Conservation (phyloP, 2,888 invertebrate species). For the Tortrix viridana region DNA sequence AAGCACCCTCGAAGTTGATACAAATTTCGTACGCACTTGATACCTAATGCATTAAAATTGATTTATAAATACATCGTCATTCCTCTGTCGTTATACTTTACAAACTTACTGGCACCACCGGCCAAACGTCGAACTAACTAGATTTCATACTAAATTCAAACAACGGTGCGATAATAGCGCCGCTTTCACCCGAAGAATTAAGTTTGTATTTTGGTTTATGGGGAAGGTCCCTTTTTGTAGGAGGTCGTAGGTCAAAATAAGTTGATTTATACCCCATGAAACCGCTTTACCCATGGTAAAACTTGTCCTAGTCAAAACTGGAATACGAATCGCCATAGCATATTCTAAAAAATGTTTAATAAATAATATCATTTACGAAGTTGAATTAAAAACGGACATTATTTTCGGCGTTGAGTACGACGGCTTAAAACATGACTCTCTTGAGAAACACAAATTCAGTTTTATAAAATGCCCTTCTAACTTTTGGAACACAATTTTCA, state of each 20-base stretch:
- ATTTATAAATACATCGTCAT: constrained; percentile 28
- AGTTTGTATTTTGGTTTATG: constrained; percentile 17
- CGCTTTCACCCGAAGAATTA: background rate
- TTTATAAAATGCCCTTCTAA: too few relatives aligned
- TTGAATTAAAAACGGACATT: too few relatives aligned
- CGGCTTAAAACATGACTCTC: too few relatives aligned
- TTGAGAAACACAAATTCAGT: too few relatives aligned
- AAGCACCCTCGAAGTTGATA: constrained; percentile 6
- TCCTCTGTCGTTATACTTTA: constrained; percentile 23
- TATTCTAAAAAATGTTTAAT: background rate
- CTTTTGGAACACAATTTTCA: too few relatives aligned
- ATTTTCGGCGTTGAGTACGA: too few relatives aligned
- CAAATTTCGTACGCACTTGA: constrained; percentile 32
- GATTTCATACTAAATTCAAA: background rate
- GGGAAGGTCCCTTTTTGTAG: constrained; percentile 53
- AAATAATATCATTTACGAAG: too few relatives aligned
- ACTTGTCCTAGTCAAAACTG: constrained; percentile 18
- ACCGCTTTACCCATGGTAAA: constrained; percentile 25
- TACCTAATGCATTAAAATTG: constrained; percentile 33
- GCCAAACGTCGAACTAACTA: background rate
- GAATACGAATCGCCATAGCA: constrained; percentile 8
- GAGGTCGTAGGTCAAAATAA: constrained; percentile 69
- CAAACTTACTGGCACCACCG: constrained; percentile 4
- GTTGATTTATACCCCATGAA: constrained; percentile 61
- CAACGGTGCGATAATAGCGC: background rate